Evolutionary conservation across 2,113 vertebrate genomes (phyloP), one percentile per base, ranked within the genome.

Genomic region (Engystomops pustulosus): DNA sequence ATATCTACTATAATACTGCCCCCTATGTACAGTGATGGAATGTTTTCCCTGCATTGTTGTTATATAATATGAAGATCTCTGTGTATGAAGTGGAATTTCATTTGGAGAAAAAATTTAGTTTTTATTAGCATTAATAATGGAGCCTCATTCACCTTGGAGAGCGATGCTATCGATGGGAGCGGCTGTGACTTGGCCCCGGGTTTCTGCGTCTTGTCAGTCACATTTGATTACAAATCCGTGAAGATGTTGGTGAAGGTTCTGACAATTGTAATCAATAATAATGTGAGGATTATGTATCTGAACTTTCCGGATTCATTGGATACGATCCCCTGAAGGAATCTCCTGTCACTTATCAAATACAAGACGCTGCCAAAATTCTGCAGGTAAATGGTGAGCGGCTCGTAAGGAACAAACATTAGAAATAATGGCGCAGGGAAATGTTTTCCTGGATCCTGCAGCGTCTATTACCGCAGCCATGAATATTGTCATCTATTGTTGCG

Each of bases 201-300:
- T 75, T 20, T 41, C 82, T 44, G 32, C 62, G 45, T 78, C 55
- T 55, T 84, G 82, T 84, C 82, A 55, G 45, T 84, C 60, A 84
- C 45, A 78, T 69, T 78, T 69, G 82, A 84, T 84, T 84, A 78
- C 82, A 55, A 84, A 69, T 84, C 74, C 51, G 58, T 84, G 62
- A 38, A 84, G 74, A 78, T 78, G 82, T 78, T 74, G 70, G 34
- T n/a, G 65, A 84, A 78, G 58, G 62, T 69, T 77, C 27, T 78
- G 82, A 84, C 74, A 84, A 70, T 78, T 17, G 2, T 84, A 78
- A 84, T 84, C 82, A 78, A 78, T 84, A 84, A 55, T 69, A 77
- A 84, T 84, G 41, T 69, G 55, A 78, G 74, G 60, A 77, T 78
- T 84, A 69, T 69, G 74, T 68, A 44, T 38, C 32, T 78, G 74